Evolutionary conservation across 2,797 vertebrate species (phyloP).

Genomic region (Semaprochilodus insignis): DNA sequence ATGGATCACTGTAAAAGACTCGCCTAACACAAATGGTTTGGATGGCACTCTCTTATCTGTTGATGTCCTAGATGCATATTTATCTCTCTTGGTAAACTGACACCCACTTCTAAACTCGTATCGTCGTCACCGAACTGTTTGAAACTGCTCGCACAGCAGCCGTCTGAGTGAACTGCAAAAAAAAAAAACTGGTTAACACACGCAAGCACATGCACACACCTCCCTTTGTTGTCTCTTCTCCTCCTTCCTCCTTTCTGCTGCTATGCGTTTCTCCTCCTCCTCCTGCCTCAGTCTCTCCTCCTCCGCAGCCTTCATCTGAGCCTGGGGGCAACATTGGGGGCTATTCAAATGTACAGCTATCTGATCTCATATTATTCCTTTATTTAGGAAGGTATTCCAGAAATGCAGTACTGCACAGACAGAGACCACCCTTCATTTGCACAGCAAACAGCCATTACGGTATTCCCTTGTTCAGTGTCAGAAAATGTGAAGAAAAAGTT

Average conservation of each 20-base stretch:
- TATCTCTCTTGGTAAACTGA: not conserved
- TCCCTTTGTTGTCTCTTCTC: conserved; percentile 40
- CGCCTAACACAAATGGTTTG: not conserved
- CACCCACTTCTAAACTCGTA: not conserved
- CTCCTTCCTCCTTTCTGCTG: conserved; percentile 33
- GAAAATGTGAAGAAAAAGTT: no score
- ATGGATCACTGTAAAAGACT: not conserved
- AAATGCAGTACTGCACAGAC: no score
- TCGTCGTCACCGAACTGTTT: not conserved
- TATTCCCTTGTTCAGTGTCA: no score
- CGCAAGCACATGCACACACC: conserved; percentile 19
- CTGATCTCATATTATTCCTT: not conserved
- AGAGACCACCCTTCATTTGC: no score
- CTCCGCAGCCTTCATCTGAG: conserved; percentile 85
- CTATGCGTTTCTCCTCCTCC: conserved; percentile 71
- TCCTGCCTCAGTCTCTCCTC: conserved; percentile 82
- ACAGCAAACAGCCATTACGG: no score
- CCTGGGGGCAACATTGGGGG: conserved; percentile 71
- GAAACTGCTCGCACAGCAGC: not conserved
- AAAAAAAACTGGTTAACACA: not conserved
- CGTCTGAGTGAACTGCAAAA: not conserved
- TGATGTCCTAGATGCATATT: not conserved
- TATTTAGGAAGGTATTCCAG: no score
- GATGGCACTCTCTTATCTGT: not conserved
- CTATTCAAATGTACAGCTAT: not conserved